These are phyloP conservation scores for Salmo trutta DNA, from an alignment of 2,797 vertebrate genomes.

Conservation along the genomic window DNA sequence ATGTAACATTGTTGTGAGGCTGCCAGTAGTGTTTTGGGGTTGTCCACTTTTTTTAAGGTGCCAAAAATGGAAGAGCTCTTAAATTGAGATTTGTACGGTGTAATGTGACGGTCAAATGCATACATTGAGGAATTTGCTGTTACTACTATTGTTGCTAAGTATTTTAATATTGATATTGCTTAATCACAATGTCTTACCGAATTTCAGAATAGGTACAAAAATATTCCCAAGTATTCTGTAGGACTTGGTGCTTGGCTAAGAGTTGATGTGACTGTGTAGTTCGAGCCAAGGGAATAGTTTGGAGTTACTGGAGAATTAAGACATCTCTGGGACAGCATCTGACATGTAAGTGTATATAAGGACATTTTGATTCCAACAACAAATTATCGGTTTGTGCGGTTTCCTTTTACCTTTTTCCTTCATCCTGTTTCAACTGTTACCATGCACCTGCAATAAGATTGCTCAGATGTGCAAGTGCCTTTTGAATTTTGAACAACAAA, in stretches of 20 bases:
- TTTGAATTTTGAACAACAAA: not conserved
- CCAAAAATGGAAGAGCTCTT: not conserved
- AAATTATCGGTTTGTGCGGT: not conserved
- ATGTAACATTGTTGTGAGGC: not conserved
- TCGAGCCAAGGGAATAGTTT: conserved; percentile 48
- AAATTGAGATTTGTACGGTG: not conserved
- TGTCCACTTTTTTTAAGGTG: not conserved
- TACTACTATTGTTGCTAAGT: too few species aligned
- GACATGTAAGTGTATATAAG: conserved; percentile 59
- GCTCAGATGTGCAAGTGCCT: too few species aligned
- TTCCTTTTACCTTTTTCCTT: too few species aligned
- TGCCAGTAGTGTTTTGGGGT: not conserved
- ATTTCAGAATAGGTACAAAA: conserved; percentile 56
- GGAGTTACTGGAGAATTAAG: conserved; percentile 56
- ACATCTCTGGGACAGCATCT: conserved; percentile 59
- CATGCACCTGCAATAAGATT: too few species aligned
- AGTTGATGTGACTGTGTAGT: conserved; percentile 49
- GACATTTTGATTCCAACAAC: conserved; percentile 31
- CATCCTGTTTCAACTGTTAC: too few species aligned
- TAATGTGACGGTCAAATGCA: not conserved
- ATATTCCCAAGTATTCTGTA: conserved; percentile 54
- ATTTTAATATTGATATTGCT: conserved; percentile 58
- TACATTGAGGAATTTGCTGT: conserved; percentile 60
- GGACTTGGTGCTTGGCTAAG: conserved; percentile 56
- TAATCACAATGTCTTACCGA: conserved; percentile 57